Percentiles rank a stretch among this genome's conserved stretches.
These are phyloP conservation scores for Leucophenga maculata DNA, from an alignment of 2,888 invertebrate species.

Conservation along the genomic window DNA sequence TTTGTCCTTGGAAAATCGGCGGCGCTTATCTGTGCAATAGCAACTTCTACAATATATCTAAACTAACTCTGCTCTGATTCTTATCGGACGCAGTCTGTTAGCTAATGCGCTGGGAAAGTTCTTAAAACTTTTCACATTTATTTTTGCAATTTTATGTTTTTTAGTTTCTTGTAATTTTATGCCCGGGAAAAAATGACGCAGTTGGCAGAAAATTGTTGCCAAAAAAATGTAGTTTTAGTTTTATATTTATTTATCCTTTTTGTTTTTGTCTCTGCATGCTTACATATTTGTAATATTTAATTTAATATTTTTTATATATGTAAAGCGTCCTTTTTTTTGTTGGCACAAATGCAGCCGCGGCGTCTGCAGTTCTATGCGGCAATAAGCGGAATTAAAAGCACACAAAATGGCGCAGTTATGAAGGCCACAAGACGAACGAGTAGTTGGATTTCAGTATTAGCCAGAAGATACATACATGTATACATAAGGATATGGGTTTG, in stretches of 20 bases:
- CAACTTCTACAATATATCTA: no score
- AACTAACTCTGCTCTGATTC: not conserved
- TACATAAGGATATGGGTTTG: no score
- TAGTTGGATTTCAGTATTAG: not conserved
- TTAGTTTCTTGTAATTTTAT: not conserved
- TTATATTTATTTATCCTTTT: not conserved
- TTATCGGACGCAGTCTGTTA: not conserved
- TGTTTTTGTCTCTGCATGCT: no score
- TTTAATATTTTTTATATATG: not conserved
- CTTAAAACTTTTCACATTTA: slow-evolving; percentile 15
- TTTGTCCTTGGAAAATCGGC: not conserved
- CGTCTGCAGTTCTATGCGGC: slow-evolving; percentile 50
- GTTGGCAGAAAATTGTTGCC: slow-evolving; percentile 1
- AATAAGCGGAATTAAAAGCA: slow-evolving; percentile 59
- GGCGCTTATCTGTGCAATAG: no score
- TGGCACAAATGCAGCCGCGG: not conserved
- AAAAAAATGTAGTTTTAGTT: not conserved
- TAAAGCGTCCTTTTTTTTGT: not conserved
- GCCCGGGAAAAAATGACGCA: slow-evolving; percentile 5
- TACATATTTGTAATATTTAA: not conserved
- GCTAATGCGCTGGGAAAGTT: slow-evolving; percentile 7
- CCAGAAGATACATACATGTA: no score
- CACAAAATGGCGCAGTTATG: slow-evolving; percentile 56
- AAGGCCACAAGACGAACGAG: slow-evolving; percentile 7
- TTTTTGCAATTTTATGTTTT: no score